Percentiles rank a stretch among this genome's conserved stretches.
phyloP scores from a whole-genome alignment of 2,797 vertebrate genomes.

The Sebastes hubbsi region DNA sequence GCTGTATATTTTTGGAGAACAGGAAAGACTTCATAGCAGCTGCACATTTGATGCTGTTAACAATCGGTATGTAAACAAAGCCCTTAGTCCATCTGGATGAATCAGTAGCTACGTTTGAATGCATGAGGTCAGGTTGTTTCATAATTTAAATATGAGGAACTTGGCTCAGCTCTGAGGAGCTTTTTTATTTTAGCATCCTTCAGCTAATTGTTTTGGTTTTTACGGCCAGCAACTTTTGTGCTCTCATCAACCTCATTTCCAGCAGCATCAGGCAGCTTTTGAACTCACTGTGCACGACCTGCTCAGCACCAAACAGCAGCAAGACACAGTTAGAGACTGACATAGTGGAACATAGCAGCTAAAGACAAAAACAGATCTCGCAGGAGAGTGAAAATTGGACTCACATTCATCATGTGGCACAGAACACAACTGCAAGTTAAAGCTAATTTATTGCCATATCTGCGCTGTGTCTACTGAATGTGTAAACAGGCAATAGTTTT shows the following conservation, averaged over 20 bases:
- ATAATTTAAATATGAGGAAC: neutral
- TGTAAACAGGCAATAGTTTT: neutral
- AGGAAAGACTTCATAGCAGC: conserved; percentile 17
- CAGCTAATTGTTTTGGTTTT: neutral
- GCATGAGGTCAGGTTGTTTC: neutral
- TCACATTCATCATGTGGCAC: neutral
- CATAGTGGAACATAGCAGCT: neutral
- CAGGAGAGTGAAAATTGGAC: neutral
- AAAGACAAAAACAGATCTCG: neutral
- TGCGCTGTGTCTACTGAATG: neutral
- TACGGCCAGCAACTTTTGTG: neutral
- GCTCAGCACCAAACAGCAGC: neutral
- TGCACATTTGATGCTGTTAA: conserved; percentile 45
- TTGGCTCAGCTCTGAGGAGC: neutral
- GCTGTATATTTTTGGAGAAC: conserved; percentile 41
- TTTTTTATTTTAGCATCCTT: neutral
- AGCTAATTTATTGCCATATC: neutral
- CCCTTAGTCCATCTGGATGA: conserved; percentile 26
- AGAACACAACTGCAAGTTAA: neutral
- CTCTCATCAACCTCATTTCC: neutral
- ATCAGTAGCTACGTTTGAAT: conserved; percentile 21
- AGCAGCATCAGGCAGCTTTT: neutral
- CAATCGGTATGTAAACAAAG: conserved; percentile 35
- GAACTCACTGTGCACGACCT: neutral
- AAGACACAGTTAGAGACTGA: neutral